These are phyloP conservation scores for Micrasema minimum DNA, from an alignment of 1,140 invertebrate species.

Conservation along the genomic window DNA sequence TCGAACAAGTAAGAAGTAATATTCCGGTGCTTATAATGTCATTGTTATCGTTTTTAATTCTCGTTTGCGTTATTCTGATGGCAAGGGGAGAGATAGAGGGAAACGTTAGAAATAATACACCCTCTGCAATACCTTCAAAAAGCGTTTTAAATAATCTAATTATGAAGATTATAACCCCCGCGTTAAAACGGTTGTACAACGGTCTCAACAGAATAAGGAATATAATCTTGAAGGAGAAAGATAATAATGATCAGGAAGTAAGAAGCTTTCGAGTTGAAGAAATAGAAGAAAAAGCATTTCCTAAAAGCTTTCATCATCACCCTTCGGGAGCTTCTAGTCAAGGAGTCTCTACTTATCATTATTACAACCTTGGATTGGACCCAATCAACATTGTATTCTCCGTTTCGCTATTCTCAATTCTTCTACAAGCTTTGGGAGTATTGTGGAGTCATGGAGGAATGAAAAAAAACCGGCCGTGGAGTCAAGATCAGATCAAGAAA, in stretches of 20 bases:
- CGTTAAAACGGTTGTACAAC: conserved; percentile 58
- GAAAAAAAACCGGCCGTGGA: conserved; percentile 59
- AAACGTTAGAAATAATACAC: neutral
- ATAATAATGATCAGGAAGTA: neutral
- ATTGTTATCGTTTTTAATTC: conserved; percentile 58
- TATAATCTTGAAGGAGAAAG: neutral
- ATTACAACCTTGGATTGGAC: conserved; percentile 65
- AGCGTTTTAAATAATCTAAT: conserved; percentile 58
- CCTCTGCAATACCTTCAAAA: conserved; percentile 10
- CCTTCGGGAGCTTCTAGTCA: neutral
- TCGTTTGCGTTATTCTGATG: conserved; percentile 57
- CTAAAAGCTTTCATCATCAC: conserved; percentile 58
- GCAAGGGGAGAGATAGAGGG: conserved; percentile 55
- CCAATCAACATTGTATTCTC: conserved; percentile 65
- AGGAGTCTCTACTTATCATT: conserved; percentile 58
- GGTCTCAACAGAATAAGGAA: conserved; percentile 57
- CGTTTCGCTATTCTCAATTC: conserved; percentile 62
- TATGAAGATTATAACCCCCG: conserved; percentile 59
- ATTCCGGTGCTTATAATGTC: conserved; percentile 57
- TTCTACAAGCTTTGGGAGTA: conserved; percentile 63
- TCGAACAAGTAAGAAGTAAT: neutral
- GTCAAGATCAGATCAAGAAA: conserved; percentile 53
- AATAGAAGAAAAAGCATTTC: neutral
- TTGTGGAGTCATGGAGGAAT: conserved; percentile 58
- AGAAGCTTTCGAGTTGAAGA: conserved; percentile 25